phyloP scores from a whole-genome alignment of 2,113 vertebrate genomes.

The Bufo bufo region DNA sequence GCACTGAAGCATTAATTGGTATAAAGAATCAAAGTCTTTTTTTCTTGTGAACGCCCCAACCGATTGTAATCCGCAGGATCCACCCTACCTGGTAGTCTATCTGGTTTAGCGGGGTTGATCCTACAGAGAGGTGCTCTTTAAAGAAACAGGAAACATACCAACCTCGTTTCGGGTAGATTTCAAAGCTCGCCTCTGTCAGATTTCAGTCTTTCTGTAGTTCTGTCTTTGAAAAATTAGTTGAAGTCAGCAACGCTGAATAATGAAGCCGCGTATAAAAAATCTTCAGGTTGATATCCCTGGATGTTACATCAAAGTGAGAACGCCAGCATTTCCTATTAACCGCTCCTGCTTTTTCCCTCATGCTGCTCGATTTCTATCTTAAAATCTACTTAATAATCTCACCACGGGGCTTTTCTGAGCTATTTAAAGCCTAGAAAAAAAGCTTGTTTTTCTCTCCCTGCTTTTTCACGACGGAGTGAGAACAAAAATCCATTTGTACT shows the following conservation, averaged over 20 bases:
- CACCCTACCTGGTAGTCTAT: too few relatives aligned
- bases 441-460: slow-evolving; percentile 22
- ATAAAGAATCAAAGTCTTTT: too few relatives aligned
- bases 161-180: background rate
- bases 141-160: background rate
- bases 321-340: slow-evolving; percentile 18
- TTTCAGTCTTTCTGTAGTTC: slow-evolving; percentile 19
- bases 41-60: too few relatives aligned
- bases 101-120: too few relatives aligned
- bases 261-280: slow-evolving; percentile 14
- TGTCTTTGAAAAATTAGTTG: slow-evolving; percentile 42
- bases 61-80: too few relatives aligned
- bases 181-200: background rate
- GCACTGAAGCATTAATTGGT: too few relatives aligned
- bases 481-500: slow-evolving; percentile 40
- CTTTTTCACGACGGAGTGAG: slow-evolving; percentile 10
- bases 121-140: too few relatives aligned
- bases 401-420: slow-evolving; percentile 17
- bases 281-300: slow-evolving; percentile 44
- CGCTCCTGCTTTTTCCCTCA: slow-evolving; percentile 22
- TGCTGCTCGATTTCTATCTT: slow-evolving; percentile 26
- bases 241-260: slow-evolving; percentile 45
- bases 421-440: slow-evolving; percentile 33
- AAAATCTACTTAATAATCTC: slow-evolving; percentile 55
- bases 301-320: slow-evolving; percentile 47